Evolutionary conservation across 2,797 vertebrate genomes (phyloP).

Genomic region (Anguilla pacifica): DNA sequence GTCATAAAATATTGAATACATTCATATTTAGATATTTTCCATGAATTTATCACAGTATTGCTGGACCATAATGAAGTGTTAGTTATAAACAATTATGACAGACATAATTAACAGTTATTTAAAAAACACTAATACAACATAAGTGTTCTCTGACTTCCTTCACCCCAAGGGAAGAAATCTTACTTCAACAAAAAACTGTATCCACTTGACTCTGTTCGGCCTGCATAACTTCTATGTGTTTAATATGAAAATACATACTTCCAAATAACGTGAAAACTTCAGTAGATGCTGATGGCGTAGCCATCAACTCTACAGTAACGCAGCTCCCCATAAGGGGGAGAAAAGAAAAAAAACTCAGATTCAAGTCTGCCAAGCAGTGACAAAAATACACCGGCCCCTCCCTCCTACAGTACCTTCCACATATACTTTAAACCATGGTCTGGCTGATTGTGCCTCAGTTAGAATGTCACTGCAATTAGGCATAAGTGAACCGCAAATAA

Average conservation of each 20-base stretch:
- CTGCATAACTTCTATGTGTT: no score
- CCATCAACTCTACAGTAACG: neutral
- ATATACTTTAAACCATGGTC: neutral
- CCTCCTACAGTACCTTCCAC: neutral
- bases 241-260: no score
- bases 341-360: neutral
- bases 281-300: neutral
- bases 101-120: no score
- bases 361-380: neutral
- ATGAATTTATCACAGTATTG: no score
- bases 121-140: no score
- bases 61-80: no score
- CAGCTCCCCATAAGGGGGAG: neutral
- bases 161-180: neutral
- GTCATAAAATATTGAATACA: no score
- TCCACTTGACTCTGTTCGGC: neutral
- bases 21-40: no score
- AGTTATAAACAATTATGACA: no score
- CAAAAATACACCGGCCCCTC: neutral
- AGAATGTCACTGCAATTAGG: neutral
- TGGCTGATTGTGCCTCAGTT: neutral
- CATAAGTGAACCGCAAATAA: neutral
- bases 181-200: neutral
- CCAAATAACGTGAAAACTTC: no score
- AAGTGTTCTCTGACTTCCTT: neutral